A percentile compares a stretch with the other conserved stretches of the same genome.
phyloP scores from a whole-genome alignment of 2,888 invertebrate species.

The Tiphia femorata region DNA sequence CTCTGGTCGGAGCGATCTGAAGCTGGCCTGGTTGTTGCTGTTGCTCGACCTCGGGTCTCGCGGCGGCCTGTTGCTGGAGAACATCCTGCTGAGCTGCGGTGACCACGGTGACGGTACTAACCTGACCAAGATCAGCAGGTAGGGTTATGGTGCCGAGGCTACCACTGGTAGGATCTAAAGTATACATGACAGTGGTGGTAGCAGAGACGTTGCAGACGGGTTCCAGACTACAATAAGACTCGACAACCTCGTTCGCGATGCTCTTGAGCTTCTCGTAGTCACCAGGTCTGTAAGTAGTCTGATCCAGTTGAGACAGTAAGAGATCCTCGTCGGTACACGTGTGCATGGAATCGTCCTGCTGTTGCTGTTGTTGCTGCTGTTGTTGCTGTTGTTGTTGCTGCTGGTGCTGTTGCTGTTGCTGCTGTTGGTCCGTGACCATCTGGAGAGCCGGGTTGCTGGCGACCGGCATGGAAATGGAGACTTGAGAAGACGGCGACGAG shows the following conservation, averaged over 20 bases:
- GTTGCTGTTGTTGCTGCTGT: conserved; percentile 54
- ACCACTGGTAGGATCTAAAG: conserved; percentile 64
- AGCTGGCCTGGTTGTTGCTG: conserved; percentile 66
- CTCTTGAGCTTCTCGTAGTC: conserved; percentile 88
- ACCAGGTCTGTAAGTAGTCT: conserved; percentile 76
- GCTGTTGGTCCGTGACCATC: conserved; percentile 69
- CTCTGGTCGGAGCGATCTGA: conserved; percentile 72
- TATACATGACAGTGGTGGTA: conserved; percentile 67
- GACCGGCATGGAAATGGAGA: conserved; percentile 58
- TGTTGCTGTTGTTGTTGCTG: conserved; percentile 70
- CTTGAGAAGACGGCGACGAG: conserved; percentile 59
- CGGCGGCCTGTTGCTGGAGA: conserved; percentile 56
- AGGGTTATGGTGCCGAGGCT: conserved; percentile 65
- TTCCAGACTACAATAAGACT: conserved; percentile 81
- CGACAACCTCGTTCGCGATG: conserved; percentile 86
- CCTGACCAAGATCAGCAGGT: conserved; percentile 63
- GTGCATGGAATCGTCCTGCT: conserved; percentile 74
- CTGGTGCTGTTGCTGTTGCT: conserved; percentile 58
- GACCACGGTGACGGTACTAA: conserved; percentile 65
- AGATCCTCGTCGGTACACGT: conserved; percentile 78
- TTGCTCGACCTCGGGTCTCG: conserved; percentile 65
- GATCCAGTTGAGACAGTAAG: conserved; percentile 77
- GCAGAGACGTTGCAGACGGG: conserved; percentile 67
- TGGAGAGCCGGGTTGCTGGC: conserved; percentile 51
- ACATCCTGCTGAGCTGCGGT: conserved; percentile 59